These are phyloP conservation scores for Patella ulyssiponensis DNA, from an alignment of 2,888 invertebrate species.

Conservation along the genomic window DNA sequence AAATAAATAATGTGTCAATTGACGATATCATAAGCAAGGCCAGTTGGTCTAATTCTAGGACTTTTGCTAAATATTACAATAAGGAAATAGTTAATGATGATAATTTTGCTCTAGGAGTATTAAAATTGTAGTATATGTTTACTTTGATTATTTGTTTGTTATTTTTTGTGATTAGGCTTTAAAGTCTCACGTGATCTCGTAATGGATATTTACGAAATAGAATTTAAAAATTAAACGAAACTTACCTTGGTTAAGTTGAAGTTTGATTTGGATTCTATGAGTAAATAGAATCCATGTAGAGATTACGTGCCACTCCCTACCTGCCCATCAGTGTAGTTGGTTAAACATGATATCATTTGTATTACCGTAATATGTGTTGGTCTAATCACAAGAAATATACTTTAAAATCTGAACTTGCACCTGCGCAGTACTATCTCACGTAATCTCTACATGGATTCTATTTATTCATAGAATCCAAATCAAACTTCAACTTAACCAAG, in stretches of 20 bases:
- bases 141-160: no score
- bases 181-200: background rate
- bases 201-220: constrained; percentile 1
- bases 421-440: background rate
- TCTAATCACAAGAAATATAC: no score
- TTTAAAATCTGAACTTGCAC: background rate
- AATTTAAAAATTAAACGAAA: constrained; percentile 8
- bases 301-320: background rate
- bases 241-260: background rate
- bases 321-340: no score
- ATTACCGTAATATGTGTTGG: no score
- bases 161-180: background rate
- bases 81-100: background rate
- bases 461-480: background rate
- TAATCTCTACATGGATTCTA: background rate
- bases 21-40: background rate
- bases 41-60: background rate
- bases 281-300: background rate
- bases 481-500: constrained; percentile 9
- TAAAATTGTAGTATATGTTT: background rate
- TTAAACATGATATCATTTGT: background rate
- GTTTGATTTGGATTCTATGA: background rate
- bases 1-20: background rate
- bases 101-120: background rate
- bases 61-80: background rate